These are phyloP conservation scores for Mastigias papua DNA, from an alignment of 30 jellyfish, hydroid and myxozoan species.

Conservation along the genomic window DNA sequence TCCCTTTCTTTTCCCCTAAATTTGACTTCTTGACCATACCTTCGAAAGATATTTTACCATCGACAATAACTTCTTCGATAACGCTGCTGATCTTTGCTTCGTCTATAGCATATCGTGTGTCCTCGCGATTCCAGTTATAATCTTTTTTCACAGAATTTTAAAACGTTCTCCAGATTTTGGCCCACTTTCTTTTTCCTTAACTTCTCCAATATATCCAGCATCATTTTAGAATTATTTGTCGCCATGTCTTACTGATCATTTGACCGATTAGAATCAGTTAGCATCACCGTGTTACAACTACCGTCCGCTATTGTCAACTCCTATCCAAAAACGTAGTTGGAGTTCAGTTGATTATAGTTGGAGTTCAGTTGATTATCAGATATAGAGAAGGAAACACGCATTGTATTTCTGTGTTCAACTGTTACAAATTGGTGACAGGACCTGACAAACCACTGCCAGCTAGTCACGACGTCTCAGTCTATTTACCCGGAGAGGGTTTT, in stretches of 20 bases:
- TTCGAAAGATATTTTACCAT: constrained; percentile 14
- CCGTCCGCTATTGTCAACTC: background rate
- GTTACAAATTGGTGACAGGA: too few relatives aligned
- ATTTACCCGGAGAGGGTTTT: too few relatives aligned
- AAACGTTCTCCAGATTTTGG: constrained; percentile 10
- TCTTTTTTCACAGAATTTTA: background rate
- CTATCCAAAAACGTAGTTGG: too few relatives aligned
- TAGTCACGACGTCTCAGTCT: too few relatives aligned
- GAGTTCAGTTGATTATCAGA: background rate
- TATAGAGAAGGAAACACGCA: background rate
- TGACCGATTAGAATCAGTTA: background rate
- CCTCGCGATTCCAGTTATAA: background rate
- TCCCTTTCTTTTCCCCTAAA: background rate
- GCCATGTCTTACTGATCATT: background rate
- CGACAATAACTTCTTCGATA: constrained; percentile 1
- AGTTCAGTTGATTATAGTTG: background rate
- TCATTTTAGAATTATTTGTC: background rate
- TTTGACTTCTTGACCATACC: constrained; percentile 9
- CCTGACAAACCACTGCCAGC: too few relatives aligned
- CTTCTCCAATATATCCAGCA: too few relatives aligned
- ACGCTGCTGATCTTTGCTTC: constrained; percentile 1
- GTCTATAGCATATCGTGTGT: background rate
- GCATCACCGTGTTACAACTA: background rate
- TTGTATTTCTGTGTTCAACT: background rate
- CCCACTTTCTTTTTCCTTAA: background rate